Base-by-base conservation (phyloP, 2,888 invertebrate genomes). In the Chloromyia formosa region DNA sequence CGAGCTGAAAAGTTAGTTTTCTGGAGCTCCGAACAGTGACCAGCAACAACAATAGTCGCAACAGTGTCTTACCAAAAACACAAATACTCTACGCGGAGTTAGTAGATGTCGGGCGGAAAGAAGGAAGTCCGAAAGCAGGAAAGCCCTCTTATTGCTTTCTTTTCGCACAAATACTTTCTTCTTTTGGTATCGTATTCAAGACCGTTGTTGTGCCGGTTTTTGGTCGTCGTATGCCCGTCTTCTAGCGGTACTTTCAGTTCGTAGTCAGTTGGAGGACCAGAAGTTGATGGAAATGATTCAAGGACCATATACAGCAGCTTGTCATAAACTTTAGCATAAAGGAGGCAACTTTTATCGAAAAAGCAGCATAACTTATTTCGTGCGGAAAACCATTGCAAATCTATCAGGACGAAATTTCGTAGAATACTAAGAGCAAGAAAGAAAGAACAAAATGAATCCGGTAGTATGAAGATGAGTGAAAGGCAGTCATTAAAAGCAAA, bases 381-480 rank as follows among this genome's bases (percentile, higher is more conserved):
- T 66, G 66, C 45, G 49, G 66, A 49, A 66, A 66, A 66, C 66
- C 49, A 22, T 66, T 66, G 49, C 66, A 49, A 66, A 66, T 66
- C 49, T 66, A 49, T 66, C 66, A 66, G 35, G 66, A 49, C 16
- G 49, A 66, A 66, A 66, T 42, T 66, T 66, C 18, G 42, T 9
- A 49, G 16, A 49, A 49, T n/a, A 49, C 12, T 20, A 45, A 49
- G 49, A 66, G 7, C 42, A 64, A 20, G 49, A 22, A 66, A 66
- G 45, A 49, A 62, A 18, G 42, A 16, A 42, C 45, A n/a, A 53
- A 4, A 16, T n/a, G 4, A 53, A 53, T 53, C 27, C 7, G 3
- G 27, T 35, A 35, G 27, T 35, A 2, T 35, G 27, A 35, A 35
- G 2, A 35, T 35, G 27, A 35, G 27, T 35, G 7, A 35, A 35